Conservation (phyloP, 2,113 vertebrate species). For the Microtus oregoni region DNA sequence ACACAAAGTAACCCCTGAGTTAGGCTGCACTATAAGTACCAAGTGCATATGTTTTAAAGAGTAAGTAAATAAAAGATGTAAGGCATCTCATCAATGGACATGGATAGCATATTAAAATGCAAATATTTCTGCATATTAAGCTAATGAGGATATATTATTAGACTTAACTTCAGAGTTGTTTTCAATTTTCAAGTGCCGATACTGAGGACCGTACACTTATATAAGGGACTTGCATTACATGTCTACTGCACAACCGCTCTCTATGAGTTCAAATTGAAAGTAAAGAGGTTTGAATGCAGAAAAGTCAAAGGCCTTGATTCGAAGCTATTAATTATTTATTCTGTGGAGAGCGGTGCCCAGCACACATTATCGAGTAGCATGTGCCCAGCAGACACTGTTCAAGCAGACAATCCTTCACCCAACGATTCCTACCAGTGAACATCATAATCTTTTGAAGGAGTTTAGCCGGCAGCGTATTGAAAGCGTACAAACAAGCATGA, state of each 20-base stretch:
- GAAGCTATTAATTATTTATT: background rate
- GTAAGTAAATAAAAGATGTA: background rate
- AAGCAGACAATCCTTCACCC: background rate
- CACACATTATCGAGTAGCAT: background rate
- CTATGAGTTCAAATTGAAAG: background rate
- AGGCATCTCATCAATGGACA: background rate
- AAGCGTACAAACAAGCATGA: conserved; percentile 13
- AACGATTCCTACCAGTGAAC: background rate
- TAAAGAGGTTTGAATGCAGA: background rate
- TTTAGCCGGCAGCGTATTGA: background rate
- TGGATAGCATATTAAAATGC: background rate
- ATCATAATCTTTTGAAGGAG: background rate
- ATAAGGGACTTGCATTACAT: background rate
- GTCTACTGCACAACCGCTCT: background rate
- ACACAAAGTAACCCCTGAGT: background rate
- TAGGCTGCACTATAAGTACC: background rate
- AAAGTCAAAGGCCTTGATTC: conserved; percentile 39
- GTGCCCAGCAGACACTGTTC: background rate
- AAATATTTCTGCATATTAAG: conserved; percentile 14
- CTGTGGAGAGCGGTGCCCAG: background rate
- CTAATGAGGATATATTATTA: conserved; percentile 25
- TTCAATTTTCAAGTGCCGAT: conserved; percentile 14
- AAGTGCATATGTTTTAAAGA: background rate
- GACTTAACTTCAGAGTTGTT: background rate
- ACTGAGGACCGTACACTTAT: background rate